phyloP scores from a whole-genome alignment of 2,888 invertebrate species.

The Zaprionus obscuricornis region DNA sequence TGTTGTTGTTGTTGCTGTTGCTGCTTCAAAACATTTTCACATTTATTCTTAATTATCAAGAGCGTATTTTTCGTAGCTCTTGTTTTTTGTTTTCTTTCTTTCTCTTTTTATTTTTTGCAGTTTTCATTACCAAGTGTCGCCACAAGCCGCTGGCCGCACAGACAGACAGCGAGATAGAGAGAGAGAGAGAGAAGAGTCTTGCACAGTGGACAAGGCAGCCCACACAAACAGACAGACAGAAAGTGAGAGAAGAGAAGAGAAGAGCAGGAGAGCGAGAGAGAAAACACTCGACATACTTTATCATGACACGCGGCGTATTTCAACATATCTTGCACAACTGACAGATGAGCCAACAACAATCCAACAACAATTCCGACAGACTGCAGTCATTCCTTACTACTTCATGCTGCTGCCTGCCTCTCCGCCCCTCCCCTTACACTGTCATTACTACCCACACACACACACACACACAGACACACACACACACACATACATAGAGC shows the following conservation, averaged over 20 bases:
- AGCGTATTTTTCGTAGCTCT: conserved; percentile 31
- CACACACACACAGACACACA: conserved; percentile 8
- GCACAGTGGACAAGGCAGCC: conserved; percentile 5
- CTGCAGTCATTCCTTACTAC: conserved; percentile 32
- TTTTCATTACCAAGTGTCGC: conserved; percentile 66
- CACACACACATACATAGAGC: not conserved
- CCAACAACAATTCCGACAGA: conserved; percentile 64
- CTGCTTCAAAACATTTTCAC: conserved; percentile 66
- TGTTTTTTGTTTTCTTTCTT: conserved; percentile 4
- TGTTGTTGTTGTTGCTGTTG: conserved; percentile 40
- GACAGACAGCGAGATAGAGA: not conserved
- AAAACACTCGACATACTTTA: conserved; percentile 63
- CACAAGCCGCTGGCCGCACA: too few species aligned
- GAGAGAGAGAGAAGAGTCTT: not conserved
- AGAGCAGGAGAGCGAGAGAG: not conserved
- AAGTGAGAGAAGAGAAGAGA: not conserved
- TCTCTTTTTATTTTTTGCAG: conserved; percentile 34
- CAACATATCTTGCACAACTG: conserved; percentile 77
- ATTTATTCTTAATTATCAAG: conserved; percentile 78
- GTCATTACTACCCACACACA: not conserved
- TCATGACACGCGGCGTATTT: conserved; percentile 77
- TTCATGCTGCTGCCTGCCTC: conserved; percentile 17
- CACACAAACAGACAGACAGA: conserved; percentile 25
- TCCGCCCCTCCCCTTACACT: not conserved
- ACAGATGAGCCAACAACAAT: conserved; percentile 77